Conservation (phyloP, 1,140 invertebrate species). For the Cotesia vestalis region DNA sequence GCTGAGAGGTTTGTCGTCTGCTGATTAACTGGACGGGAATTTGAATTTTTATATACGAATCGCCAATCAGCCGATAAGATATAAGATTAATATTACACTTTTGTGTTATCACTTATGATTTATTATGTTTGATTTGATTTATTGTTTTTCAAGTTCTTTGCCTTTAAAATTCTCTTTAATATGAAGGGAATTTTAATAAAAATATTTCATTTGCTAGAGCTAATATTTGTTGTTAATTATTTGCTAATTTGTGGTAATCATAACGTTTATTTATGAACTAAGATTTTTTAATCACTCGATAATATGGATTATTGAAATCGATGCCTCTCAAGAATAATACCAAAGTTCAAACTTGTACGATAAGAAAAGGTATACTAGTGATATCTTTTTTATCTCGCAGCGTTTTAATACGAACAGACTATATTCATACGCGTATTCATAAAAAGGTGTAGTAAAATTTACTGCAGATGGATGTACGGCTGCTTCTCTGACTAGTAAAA, state of each 20-base stretch:
- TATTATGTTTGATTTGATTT: not conserved
- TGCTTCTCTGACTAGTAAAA: no score
- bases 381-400: not conserved
- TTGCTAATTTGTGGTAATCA: no score
- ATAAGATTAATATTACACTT: constrained; percentile 14
- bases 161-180: not conserved
- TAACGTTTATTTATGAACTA: no score
- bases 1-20: constrained; percentile 28
- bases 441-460: no score
- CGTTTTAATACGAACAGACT: no score
- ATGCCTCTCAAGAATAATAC: not conserved
- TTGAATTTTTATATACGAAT: constrained; percentile 25
- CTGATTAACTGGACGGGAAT: constrained; percentile 16
- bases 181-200: not conserved
- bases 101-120: not conserved
- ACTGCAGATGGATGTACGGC: no score
- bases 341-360: not conserved
- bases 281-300: no score
- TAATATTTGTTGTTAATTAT: not conserved
- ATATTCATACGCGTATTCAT: no score
- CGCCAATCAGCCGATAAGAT: not conserved
- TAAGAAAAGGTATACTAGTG: not conserved
- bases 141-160: not conserved
- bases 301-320: not conserved
- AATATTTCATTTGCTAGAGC: not conserved